A percentile compares a stretch with the other conserved stretches of the same genome.
phyloP scores from a whole-genome alignment of 1,140 invertebrate species.

The Latrodectus geometricus region DNA sequence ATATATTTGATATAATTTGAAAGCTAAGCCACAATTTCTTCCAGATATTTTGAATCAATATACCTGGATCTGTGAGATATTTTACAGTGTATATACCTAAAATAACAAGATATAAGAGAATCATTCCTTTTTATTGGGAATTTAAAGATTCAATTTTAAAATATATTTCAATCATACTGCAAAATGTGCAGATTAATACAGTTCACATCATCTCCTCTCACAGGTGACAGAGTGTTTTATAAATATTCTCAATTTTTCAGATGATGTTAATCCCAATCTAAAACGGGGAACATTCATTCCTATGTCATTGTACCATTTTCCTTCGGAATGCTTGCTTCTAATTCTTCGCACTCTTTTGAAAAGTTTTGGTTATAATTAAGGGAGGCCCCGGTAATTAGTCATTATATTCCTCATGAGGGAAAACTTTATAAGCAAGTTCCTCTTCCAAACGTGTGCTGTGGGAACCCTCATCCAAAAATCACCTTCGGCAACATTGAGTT shows the following conservation, averaged over 20 bases:
- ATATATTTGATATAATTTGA: too few species aligned
- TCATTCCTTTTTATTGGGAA: too few species aligned
- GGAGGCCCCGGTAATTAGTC: conserved; percentile 23
- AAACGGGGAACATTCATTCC: neutral
- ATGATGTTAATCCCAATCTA: neutral
- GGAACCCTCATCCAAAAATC: neutral
- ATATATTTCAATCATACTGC: too few species aligned
- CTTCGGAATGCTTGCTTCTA: neutral
- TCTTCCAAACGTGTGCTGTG: conserved; percentile 22
- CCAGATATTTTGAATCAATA: too few species aligned
- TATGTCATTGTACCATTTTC: neutral
- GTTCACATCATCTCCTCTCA: too few species aligned
- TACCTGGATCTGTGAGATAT: too few species aligned
- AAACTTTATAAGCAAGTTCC: conserved; percentile 26
- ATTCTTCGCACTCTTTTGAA: conserved; percentile 23
- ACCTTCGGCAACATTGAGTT: neutral
- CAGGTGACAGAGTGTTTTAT: neutral
- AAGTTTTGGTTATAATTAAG: conserved; percentile 18
- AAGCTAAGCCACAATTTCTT: too few species aligned
- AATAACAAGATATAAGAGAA: too few species aligned
- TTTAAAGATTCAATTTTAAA: too few species aligned
- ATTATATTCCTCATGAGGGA: conserved; percentile 17
- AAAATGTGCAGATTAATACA: too few species aligned
- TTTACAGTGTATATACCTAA: too few species aligned
- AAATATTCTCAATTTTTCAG: neutral